A percentile compares a stretch with the other conserved stretches of the same genome.
Conservation (phyloP, 2,888 invertebrate genomes). For the Spodoptera picta region DNA sequence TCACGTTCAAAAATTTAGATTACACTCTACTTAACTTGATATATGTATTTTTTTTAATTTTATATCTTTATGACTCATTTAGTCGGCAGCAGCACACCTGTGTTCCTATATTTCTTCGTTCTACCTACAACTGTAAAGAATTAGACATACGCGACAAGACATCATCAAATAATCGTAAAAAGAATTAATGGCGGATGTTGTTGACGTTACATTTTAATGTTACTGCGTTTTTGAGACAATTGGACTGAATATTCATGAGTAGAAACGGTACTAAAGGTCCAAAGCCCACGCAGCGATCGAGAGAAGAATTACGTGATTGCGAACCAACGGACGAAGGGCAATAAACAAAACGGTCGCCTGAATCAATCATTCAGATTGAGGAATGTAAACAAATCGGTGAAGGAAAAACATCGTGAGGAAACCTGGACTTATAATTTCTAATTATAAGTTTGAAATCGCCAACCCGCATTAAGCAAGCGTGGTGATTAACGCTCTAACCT, state of each 20-base stretch:
- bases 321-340: constrained; percentile 3
- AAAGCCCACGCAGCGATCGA: constrained; percentile 46
- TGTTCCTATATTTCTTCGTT: constrained; percentile 14
- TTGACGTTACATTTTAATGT: constrained; percentile 71
- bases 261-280: constrained; percentile 43
- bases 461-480: too few relatives aligned
- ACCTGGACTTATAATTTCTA: too few relatives aligned
- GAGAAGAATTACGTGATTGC: constrained; percentile 27
- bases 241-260: constrained; percentile 70
- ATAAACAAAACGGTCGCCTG: constrained; percentile 8
- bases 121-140: constrained; percentile 15
- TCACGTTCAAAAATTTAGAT: constrained; percentile 25
- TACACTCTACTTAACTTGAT: constrained; percentile 16
- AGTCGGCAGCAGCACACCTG: constrained; percentile 41
- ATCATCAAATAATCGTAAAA: constrained; percentile 71
- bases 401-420: too few relatives aligned
- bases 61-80: constrained; percentile 42
- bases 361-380: constrained; percentile 15
- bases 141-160: constrained; percentile 34
- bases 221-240: constrained; percentile 67
- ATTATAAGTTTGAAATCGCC: too few relatives aligned
- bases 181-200: constrained; percentile 74
- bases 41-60: constrained; percentile 23
- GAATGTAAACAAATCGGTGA: constrained; percentile 17
- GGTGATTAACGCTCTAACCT: too few relatives aligned